These are phyloP conservation scores for Hydropotes inermis DNA, from an alignment of 2,113 vertebrate species.

Conservation along the genomic window DNA sequence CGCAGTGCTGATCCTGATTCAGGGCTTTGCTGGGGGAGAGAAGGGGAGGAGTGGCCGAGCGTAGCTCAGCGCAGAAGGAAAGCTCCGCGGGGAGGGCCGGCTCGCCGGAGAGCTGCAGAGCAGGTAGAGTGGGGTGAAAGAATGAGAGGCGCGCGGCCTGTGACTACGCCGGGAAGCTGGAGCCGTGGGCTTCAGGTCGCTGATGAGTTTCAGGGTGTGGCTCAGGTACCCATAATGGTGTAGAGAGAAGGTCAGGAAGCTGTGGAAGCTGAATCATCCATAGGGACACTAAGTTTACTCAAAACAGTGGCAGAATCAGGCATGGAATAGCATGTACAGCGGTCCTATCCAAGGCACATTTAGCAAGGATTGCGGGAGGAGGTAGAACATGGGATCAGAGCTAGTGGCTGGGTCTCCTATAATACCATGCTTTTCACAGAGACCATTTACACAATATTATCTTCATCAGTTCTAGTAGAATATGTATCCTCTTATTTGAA, in stretches of 20 bases:
- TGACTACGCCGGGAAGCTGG: rapidly evolving
- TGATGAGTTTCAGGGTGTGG: neutral
- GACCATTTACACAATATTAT: neutral
- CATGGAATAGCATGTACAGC: neutral
- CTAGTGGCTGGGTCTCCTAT: neutral
- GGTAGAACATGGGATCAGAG: neutral
- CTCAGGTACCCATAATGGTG: neutral
- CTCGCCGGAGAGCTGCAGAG: too few relatives aligned
- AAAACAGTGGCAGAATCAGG: neutral
- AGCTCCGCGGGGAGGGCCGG: neutral
- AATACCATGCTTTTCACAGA: neutral
- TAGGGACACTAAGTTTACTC: neutral
- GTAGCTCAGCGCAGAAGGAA: too few relatives aligned
- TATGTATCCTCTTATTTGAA: neutral
- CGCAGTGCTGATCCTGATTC: too few relatives aligned
- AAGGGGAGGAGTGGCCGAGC: neutral
- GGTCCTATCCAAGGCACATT: neutral
- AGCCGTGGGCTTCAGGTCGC: neutral
- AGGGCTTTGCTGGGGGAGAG: neutral
- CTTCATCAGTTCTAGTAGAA: neutral
- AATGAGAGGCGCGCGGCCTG: rapidly evolving
- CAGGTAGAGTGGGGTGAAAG: neutral
- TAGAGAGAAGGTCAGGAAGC: neutral
- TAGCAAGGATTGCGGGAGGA: neutral
- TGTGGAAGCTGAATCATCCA: neutral